Evolutionary conservation across 1,140 invertebrate species (phyloP).

Genomic region (Magallana ariakensis): DNA sequence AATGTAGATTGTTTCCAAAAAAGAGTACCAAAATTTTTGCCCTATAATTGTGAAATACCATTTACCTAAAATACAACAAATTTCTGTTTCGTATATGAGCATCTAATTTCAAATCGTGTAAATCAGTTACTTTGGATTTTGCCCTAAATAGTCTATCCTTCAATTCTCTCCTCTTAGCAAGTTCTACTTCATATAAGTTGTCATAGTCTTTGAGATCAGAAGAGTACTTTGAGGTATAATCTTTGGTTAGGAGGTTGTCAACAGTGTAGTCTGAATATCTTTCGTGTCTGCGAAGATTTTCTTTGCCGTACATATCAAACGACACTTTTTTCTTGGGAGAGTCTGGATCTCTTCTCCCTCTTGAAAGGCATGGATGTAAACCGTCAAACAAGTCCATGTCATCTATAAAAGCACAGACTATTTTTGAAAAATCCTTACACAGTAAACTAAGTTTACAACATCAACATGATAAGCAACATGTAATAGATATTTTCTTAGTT

Average conservation of each 20-base stretch:
- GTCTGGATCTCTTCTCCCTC: slow-evolving; percentile 67
- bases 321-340: slow-evolving; percentile 75
- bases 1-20: not conserved
- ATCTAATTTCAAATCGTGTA: slow-evolving; percentile 60
- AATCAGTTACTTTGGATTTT: slow-evolving; percentile 67
- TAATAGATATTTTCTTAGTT: too few relatives aligned
- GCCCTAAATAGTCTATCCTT: slow-evolving; percentile 71
- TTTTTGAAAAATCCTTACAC: too few relatives aligned
- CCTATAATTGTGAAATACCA: not conserved
- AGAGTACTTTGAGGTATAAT: slow-evolving; percentile 61
- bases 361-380: slow-evolving; percentile 65
- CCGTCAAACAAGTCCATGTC: slow-evolving; percentile 35
- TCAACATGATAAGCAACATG: too few relatives aligned
- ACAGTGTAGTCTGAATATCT: slow-evolving; percentile 54
- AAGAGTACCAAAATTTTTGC: not conserved
- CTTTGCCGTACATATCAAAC: slow-evolving; percentile 74
- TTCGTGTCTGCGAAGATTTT: slow-evolving; percentile 68
- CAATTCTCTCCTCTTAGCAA: slow-evolving; percentile 66
- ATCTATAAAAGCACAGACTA: not conserved
- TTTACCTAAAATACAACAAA: slow-evolving; percentile 71
- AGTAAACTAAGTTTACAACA: too few relatives aligned
- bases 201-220: slow-evolving; percentile 58
- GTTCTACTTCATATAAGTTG: slow-evolving; percentile 63
- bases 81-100: slow-evolving; percentile 58
- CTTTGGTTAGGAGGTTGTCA: slow-evolving; percentile 46